Conservation (phyloP, 2,113 vertebrate species). For the Cyphomyrus plagiostoma region DNA sequence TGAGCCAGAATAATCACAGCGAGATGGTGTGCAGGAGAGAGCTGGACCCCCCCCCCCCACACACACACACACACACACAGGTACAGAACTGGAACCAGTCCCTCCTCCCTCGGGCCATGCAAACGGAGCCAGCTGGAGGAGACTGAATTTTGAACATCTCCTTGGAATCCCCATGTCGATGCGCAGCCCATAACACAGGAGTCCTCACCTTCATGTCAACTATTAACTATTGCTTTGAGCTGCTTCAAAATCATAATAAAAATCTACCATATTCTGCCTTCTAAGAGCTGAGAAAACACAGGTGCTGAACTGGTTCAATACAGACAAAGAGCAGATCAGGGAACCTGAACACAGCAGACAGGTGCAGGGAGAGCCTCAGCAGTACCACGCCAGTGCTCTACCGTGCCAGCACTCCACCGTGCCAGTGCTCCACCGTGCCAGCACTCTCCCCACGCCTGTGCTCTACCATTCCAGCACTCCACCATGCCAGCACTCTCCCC, state of each 20-base stretch:
- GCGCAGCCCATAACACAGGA: background rate
- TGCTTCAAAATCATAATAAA: background rate
- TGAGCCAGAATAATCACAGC: background rate
- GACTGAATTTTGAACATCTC: background rate
- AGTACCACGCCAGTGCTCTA: background rate
- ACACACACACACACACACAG: background rate
- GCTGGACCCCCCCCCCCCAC: background rate
- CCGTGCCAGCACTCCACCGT: background rate
- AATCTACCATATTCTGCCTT: background rate
- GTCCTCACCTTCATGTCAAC: background rate
- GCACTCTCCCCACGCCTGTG: too few relatives aligned
- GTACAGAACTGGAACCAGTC: background rate
- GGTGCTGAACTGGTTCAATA: background rate
- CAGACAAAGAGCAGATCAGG: background rate
- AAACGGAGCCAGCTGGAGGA: background rate
- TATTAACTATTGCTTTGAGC: background rate
- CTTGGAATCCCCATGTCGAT: background rate
- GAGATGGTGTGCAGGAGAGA: background rate
- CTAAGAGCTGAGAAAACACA: background rate
- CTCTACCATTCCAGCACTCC: too few relatives aligned
- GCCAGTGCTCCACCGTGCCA: background rate
- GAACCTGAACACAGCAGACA: background rate
- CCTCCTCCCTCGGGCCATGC: background rate
- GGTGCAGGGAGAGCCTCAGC: background rate
- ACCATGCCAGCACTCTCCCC: too few relatives aligned